Evolutionary conservation across 1,140 invertebrate genomes (phyloP).

Genomic region (Bombus waltoni): DNA sequence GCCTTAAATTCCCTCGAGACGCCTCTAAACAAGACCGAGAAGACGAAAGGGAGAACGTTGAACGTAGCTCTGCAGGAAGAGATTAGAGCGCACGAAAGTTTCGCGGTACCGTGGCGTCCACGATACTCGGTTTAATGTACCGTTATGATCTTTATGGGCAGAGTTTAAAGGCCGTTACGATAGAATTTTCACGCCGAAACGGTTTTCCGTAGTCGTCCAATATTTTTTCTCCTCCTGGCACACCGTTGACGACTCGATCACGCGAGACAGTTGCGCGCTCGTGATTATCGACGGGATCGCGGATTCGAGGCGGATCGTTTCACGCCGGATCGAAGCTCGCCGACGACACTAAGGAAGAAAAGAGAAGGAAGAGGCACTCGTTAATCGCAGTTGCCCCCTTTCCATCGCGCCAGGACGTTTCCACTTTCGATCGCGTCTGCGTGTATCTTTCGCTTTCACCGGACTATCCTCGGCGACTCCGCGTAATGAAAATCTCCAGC

Average conservation of each 20-base stretch:
- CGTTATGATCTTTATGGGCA: conserved; percentile 80
- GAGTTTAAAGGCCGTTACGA: conserved; percentile 78
- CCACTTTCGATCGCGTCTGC: conserved; percentile 38
- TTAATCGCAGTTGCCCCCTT: conserved; percentile 32
- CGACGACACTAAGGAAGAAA: background rate
- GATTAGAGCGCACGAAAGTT: conserved; percentile 60
- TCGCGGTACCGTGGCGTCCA: conserved; percentile 44
- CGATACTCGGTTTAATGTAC: conserved; percentile 79
- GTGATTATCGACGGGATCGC: conserved; percentile 2
- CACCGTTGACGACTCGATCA: conserved; percentile 10
- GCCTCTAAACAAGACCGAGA: conserved; percentile 11
- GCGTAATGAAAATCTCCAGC: conserved; percentile 37
- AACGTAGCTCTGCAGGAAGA: background rate
- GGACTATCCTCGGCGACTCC: background rate
- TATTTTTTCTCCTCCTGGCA: background rate
- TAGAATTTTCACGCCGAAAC: conserved; percentile 74
- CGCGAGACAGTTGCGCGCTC: background rate
- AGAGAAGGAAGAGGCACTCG: background rate
- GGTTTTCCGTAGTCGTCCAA: conserved; percentile 24
- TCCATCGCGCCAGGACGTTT: background rate
- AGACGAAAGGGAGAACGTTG: conserved; percentile 8
- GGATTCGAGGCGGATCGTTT: background rate
- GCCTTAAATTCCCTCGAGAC: conserved; percentile 52
- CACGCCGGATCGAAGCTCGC: background rate
- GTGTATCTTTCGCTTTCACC: conserved; percentile 28